Percentiles rank a stretch among this genome's conserved stretches.
Evolutionary conservation across 2,888 invertebrate genomes (phyloP).

Genomic region (Phorcus lineatus): DNA sequence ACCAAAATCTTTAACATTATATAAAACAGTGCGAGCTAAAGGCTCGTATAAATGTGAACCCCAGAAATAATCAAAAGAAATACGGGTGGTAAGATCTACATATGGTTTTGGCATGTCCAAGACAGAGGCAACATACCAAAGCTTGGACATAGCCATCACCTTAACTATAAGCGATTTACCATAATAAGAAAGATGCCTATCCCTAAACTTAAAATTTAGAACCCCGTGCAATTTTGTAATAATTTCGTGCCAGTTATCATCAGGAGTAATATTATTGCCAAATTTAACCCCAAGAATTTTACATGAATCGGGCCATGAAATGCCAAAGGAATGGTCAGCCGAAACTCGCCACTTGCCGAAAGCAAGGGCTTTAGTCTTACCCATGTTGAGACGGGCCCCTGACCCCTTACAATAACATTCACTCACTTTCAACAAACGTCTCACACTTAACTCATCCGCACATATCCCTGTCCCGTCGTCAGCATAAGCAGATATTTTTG

Average conservation of each 20-base stretch:
- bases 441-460: not conserved
- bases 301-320: slow-evolving; percentile 38
- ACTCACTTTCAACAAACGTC: slow-evolving; percentile 7
- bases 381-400: slow-evolving; percentile 24
- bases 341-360: slow-evolving; percentile 23
- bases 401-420: slow-evolving; percentile 18
- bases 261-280: slow-evolving; percentile 32
- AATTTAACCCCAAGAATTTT: slow-evolving; percentile 42
- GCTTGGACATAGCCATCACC: no score
- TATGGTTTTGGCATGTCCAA: not conserved
- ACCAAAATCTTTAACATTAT: not conserved
- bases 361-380: slow-evolving; percentile 18
- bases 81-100: not conserved
- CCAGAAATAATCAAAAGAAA: slow-evolving; percentile 7
- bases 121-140: not conserved
- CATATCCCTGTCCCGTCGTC: slow-evolving; percentile 33
- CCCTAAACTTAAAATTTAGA: slow-evolving; percentile 28
- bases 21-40: not conserved
- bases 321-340: slow-evolving; percentile 26
- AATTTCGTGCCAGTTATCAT: slow-evolving; percentile 37
- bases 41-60: slow-evolving; percentile 1
- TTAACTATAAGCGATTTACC: slow-evolving; percentile 28
- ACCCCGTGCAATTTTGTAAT: slow-evolving; percentile 32
- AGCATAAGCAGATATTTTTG: slow-evolving; percentile 26
- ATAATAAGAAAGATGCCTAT: slow-evolving; percentile 25